A percentile compares a stretch with the other conserved stretches of the same genome.
Evolutionary conservation across 2,113 vertebrate genomes (phyloP).

Genomic region (Pithys albifrons): DNA sequence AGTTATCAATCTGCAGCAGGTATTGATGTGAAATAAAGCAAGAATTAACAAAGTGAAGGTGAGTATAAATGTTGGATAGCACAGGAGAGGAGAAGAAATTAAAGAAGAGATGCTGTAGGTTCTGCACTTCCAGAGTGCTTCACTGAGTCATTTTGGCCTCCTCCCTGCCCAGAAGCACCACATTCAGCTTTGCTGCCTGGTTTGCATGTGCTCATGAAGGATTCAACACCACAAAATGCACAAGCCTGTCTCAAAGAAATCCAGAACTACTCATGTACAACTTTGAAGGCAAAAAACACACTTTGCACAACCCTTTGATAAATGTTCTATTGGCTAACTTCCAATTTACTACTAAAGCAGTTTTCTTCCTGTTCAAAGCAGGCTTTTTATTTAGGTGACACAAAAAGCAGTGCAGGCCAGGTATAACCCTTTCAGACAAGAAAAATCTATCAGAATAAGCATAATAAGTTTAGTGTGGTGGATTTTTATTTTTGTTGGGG

Average conservation of each 20-base stretch:
- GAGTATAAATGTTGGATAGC: background rate
- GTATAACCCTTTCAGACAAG: background rate
- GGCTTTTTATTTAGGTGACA: background rate
- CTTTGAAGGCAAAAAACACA: background rate
- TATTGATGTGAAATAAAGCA: constrained; percentile 51
- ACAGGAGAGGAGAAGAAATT: constrained; percentile 32
- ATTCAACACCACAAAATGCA: background rate
- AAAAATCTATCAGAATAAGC: background rate
- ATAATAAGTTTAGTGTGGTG: background rate
- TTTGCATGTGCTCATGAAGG: background rate
- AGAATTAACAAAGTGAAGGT: constrained; percentile 47
- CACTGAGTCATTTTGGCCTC: constrained; percentile 2
- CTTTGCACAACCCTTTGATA: background rate
- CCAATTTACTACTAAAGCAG: background rate
- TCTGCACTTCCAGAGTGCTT: background rate
- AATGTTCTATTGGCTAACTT: background rate
- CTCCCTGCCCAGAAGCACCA: background rate
- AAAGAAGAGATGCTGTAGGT: background rate
- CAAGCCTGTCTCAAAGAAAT: background rate
- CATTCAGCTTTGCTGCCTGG: background rate
- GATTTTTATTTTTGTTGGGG: background rate
- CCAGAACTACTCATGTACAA: background rate
- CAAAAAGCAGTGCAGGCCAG: background rate
- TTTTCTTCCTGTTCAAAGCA: background rate
- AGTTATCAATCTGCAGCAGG: constrained; percentile 42